phyloP scores from a whole-genome alignment of 2,113 vertebrate genomes.

The Poicephalus meyeri region DNA sequence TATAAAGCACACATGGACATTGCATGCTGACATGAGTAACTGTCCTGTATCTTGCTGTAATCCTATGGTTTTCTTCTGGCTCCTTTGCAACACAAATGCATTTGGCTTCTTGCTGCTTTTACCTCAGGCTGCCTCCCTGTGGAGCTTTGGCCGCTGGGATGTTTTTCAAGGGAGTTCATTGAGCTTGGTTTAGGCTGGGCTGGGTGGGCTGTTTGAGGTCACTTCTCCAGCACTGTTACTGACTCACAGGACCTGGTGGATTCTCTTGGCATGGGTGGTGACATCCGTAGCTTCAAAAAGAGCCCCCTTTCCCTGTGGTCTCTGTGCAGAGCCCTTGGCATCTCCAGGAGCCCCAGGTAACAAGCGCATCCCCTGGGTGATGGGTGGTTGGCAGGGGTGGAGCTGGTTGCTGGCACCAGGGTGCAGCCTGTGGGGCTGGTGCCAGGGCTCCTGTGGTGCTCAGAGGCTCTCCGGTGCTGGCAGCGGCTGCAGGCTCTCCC shows the following conservation, averaged over 20 bases:
- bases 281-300: not conserved
- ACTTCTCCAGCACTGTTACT: not conserved
- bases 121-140: not conserved
- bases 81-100: not conserved
- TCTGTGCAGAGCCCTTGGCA: accelerated
- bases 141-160: not conserved
- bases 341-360: not conserved
- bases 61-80: not conserved
- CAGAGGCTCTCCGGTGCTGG: not conserved
- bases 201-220: not conserved
- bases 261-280: not conserved
- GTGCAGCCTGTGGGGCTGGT: not conserved
- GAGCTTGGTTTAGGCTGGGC: not conserved
- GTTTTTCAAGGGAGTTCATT: not conserved
- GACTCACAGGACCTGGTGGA: not conserved
- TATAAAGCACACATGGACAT: not conserved
- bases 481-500: not conserved
- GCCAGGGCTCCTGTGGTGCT: not conserved
- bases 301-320: not conserved
- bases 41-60: not conserved
- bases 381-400: not conserved
- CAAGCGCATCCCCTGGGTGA: not conserved
- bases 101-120: not conserved
- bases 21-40: not conserved
- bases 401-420: not conserved